These are phyloP conservation scores for Plotosus lineatus DNA, from an alignment of 2,113 vertebrate genomes.

Conservation along the genomic window DNA sequence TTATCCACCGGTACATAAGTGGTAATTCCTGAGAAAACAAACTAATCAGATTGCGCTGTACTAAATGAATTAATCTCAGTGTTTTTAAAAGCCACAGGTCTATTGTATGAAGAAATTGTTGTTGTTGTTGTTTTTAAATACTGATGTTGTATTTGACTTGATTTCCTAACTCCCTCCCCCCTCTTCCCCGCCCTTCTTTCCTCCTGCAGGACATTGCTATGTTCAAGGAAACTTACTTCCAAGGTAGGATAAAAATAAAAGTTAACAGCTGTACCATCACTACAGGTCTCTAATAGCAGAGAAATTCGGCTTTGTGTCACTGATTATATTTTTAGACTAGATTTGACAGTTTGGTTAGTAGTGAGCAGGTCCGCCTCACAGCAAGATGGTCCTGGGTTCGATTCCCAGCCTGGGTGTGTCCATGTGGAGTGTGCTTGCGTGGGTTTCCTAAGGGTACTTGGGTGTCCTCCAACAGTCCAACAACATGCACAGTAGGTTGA, in stretches of 20 bases:
- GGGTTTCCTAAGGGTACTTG: too few relatives aligned
- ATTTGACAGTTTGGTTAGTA: neutral
- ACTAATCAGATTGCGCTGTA: too few relatives aligned
- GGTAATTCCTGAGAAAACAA: too few relatives aligned
- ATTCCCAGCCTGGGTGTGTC: too few relatives aligned
- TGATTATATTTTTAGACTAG: neutral
- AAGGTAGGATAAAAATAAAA: too few relatives aligned
- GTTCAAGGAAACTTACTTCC: slow-evolving; percentile 73
- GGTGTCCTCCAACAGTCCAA: too few relatives aligned
- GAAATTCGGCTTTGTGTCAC: neutral
- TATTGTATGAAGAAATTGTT: neutral
- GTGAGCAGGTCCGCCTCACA: too few relatives aligned
- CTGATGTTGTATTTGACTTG: neutral
- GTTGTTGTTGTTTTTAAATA: neutral
- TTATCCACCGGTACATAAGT: too few relatives aligned
- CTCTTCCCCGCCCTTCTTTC: neutral
- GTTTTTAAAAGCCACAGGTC: neutral
- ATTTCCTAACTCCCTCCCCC: neutral
- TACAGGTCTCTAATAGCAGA: neutral
- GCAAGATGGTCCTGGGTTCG: too few relatives aligned
- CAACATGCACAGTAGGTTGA: too few relatives aligned
- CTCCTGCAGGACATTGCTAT: slow-evolving; percentile 67
- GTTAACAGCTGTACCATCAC: neutral
- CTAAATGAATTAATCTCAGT: too few relatives aligned
- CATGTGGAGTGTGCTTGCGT: too few relatives aligned